Percentiles rank a stretch among this genome's conserved stretches.
Evolutionary conservation across 2,113 vertebrate genomes (phyloP).

Genomic region (Mobula birostris): DNA sequence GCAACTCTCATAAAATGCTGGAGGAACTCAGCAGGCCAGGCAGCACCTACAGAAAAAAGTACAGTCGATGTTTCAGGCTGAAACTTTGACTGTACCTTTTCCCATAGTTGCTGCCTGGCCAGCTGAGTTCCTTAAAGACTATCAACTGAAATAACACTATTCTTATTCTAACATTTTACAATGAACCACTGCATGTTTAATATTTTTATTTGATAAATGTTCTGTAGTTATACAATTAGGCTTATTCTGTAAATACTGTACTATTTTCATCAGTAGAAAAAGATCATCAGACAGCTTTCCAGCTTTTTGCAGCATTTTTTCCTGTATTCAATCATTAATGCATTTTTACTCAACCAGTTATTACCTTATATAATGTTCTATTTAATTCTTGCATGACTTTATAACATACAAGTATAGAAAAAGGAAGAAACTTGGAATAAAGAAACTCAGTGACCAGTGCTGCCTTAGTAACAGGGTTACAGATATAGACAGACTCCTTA

Average conservation of each 20-base stretch:
- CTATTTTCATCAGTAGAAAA: background rate
- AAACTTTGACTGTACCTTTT: too few relatives aligned
- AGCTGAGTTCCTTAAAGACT: too few relatives aligned
- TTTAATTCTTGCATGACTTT: background rate
- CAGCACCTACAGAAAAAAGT: too few relatives aligned
- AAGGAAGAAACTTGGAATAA: background rate
- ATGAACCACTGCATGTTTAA: background rate
- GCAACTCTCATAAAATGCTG: too few relatives aligned
- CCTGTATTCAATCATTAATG: conserved; percentile 7
- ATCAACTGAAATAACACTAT: background rate
- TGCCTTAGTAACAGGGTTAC: background rate
- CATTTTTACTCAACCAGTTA: conserved; percentile 18
- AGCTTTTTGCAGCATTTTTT: background rate
- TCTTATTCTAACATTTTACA: background rate
- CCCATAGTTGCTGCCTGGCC: too few relatives aligned
- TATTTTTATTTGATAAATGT: background rate
- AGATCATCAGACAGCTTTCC: background rate
- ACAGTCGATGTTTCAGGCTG: too few relatives aligned
- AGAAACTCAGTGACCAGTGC: background rate
- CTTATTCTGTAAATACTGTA: background rate
- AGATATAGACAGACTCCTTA: background rate
- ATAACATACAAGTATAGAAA: background rate
- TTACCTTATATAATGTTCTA: background rate
- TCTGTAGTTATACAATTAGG: background rate
- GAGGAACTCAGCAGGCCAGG: too few relatives aligned